Evolutionary conservation across 2,888 invertebrate species (phyloP), one percentile per base, ranked within the genome.

Genomic region (Epistrophe grossulariae): DNA sequence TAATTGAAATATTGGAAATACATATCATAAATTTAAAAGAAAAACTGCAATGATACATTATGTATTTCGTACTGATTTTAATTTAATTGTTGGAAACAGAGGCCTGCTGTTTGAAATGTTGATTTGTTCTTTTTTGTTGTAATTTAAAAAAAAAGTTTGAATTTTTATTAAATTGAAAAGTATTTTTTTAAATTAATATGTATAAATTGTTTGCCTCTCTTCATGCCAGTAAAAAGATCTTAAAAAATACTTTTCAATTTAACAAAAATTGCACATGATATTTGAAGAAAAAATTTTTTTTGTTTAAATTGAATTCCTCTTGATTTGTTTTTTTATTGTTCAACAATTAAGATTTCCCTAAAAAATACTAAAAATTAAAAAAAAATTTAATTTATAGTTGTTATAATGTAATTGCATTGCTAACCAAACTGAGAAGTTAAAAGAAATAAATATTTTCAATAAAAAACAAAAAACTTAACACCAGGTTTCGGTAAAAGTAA

Each of bases 221-320:
- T 55, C 84, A 79, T 84, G 84, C 80, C 71, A 77, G 71, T 38
- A 60, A 72, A 57, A 68, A 50, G 43, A 60, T 45, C 24, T n/a
- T 13, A 5, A 24, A 62, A 64, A 73, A 73, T 59, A 64, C 80
- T 81, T 77, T 84, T 81, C 84, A 77, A 77, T 84, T 81, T 77
- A 84, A 80, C 72, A 84, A 81, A 84, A 84, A 80, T 80, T 84
- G 72, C 60, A 77, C 84, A 80, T 77, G 62, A 71, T 38, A 74
- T 52, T 31, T 35, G 13, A 64, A 31, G 19, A n/a, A n/a, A n/a
- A n/a, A n/a, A 19, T 73, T 4, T 55, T 11, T 31, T 55, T 64
- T 43, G 35, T 35, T 35, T 35, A 6, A 35, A 31, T 24, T 31
- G 43, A 13, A 19, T 66, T 59, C 17, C 60, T 72, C 57, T 52